Conservation (phyloP, 2,888 invertebrate genomes). For the Scelioninae gen. 2 region DNA sequence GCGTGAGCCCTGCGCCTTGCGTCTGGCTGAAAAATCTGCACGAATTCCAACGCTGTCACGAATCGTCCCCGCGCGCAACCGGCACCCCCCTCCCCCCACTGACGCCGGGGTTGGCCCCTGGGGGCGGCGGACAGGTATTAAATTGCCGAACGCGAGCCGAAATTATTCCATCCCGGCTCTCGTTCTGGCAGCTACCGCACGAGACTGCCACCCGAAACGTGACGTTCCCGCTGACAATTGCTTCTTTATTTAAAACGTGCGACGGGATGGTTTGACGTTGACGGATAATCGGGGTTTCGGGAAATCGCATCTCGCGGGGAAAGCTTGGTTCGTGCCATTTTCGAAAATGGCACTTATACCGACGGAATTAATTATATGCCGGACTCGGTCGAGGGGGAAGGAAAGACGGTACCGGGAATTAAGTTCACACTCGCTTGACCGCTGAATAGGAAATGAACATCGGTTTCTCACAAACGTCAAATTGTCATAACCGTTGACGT, state of each 20-base stretch:
- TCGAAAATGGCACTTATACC: too few relatives aligned
- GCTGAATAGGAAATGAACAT: constrained; percentile 39
- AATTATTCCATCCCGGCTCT: constrained; percentile 55
- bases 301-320: constrained; percentile 17
- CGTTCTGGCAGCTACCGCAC: constrained; percentile 53
- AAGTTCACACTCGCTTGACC: constrained; percentile 4
- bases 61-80: constrained; percentile 41
- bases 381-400: not conserved
- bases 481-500: constrained; percentile 49
- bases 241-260: constrained; percentile 40
- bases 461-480: constrained; percentile 47
- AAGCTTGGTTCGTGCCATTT: too few relatives aligned
- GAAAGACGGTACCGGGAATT: too few relatives aligned
- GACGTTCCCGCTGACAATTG: constrained; percentile 54
- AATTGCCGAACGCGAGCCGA: constrained; percentile 50
- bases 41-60: constrained; percentile 56
- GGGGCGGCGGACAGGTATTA: constrained; percentile 57
- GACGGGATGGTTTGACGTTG: constrained; percentile 47
- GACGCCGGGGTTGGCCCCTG: constrained; percentile 23
- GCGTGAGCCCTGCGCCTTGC: constrained; percentile 39
- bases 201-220: constrained; percentile 44
- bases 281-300: constrained; percentile 45
- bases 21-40: constrained; percentile 35
- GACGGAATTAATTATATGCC: too few relatives aligned
- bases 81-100: constrained; percentile 26